Evolutionary conservation across 2,888 invertebrate genomes (phyloP), one percentile per base, ranked within the genome.

Genomic region (Minunthozetes semirufus): DNA sequence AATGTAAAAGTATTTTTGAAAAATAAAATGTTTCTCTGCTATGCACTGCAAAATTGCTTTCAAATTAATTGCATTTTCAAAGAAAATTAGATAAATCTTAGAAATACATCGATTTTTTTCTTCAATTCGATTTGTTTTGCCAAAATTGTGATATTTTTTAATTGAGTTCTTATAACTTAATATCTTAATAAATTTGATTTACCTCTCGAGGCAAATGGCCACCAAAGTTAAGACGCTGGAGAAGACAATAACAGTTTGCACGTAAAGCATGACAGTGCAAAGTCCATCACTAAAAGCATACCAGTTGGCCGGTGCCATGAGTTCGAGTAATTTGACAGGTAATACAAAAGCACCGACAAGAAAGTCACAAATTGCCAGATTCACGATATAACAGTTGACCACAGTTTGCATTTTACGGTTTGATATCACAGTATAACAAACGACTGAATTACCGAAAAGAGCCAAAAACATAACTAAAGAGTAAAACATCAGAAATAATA

Each of bases 201-300:
- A 85, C 85, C 85, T 82, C 80, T 85, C 85, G 33, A 85, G 78
- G 50, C 84, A 84, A 66, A 83, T 84, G 38, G 84, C 84, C 13
- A 83, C 83, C 38, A 85, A 79, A 2, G 84, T 85, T 29, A 84
- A 80, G 1, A 84, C 83, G 76, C 83, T 83, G 48, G 83, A 81
- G 78, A 84, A 84, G 11, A 85, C 84, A 76, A 84, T 82, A n/a
- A 84, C 81, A 8, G 84, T 83, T 75, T 84, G 82, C 19, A 83
- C 77, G 78, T 82, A 85, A 61, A 79, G 80, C 48, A 82, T 77
- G 4, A 82, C 81, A 4, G 83, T 82, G 77, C 84, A 84, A 76
- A 83, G 80, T 15, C 79, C 80, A 75, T 83, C 82, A 70, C 80
- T 81, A 75, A 84, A 80, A 48, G 83, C 80, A 68, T 81, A 81